Evolutionary conservation across 2,797 vertebrate genomes (phyloP).

Genomic region (Gymnopithys bicolor): DNA sequence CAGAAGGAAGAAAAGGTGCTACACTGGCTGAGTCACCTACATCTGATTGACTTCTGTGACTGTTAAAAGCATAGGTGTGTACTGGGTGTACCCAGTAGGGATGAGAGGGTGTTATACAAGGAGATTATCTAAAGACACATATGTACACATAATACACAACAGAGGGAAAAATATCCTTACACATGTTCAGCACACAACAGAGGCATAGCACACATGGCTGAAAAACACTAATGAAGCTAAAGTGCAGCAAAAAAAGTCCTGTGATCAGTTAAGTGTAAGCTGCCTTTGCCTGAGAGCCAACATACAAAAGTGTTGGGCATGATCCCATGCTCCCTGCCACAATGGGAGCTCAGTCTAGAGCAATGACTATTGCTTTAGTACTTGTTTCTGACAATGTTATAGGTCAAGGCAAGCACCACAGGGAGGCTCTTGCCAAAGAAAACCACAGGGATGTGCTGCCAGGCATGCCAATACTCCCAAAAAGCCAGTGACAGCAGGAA

Average conservation of each 20-base stretch:
- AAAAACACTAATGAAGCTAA: background rate
- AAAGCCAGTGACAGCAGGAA: background rate
- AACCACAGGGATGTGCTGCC: constrained; percentile 40
- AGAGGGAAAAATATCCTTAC: background rate
- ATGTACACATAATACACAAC: background rate
- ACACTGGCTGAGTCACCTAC: background rate
- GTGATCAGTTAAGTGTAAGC: background rate
- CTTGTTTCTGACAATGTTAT: constrained; percentile 4
- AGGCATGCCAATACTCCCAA: background rate
- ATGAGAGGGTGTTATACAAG: background rate
- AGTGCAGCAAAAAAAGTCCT: background rate
- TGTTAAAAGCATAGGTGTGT: constrained; percentile 19
- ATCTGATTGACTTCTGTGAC: background rate
- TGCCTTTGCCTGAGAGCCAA: background rate
- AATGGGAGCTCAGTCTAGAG: background rate
- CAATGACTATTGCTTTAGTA: constrained; percentile 8
- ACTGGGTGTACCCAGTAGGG: background rate
- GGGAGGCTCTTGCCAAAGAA: constrained; percentile 26
- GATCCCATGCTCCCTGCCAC: constrained; percentile 13
- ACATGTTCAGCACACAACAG: background rate
- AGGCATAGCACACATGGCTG: background rate
- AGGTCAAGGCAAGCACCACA: background rate
- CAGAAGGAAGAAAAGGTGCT: constrained; percentile 26
- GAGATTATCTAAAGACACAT: background rate
- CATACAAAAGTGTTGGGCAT: background rate